Evolutionary conservation across 2,113 vertebrate species (phyloP), one percentile per base, ranked within the genome.

Genomic region (Prunella himalayana): DNA sequence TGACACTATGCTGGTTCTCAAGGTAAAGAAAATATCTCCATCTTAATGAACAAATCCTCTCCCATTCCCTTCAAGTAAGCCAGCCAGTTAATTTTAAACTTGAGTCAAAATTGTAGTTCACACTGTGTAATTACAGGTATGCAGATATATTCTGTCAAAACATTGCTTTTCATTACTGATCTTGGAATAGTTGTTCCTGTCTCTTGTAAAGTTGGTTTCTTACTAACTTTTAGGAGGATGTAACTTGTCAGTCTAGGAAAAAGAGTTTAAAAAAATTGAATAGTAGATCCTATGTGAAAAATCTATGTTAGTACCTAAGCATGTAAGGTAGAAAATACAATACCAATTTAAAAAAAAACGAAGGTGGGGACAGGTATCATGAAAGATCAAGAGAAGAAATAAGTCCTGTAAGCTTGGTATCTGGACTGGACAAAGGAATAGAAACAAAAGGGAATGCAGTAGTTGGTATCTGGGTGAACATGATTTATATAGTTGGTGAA

Each of bases 111-210:
- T 13, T 66, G 33, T 81, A 50, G n/a, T 44, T 90, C 28, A 19
- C 14, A 5, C 35, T 44, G 51, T 51, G 47, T 66, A 91, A 71
- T 94, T 95, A 72, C 49, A 94, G 63, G 31, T 90, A 37, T 85
- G 56, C 33, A 89, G 81, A 71, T 87, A 37, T 17, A 64, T 49
- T 47, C 71, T 93, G 71, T 92, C 80, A 88, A 96, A 94, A 77
- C 56, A 71, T 37, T 70, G 30, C 41, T 86, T 94, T 81, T 94
- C 45, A 33, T 70, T 78, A 51, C 57, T 82, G 21, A 68, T 78
- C 33, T 86, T 73, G 44, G 56, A 90, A n/a, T 75, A 75, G 39
- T 47, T 88, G 16, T 69, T 88, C 49, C 30, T 71, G 28, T 82
- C 37, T 79, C n/a, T 51, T 49, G 37, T 71, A 65, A 66, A 49